Evolutionary conservation across 23 tunicate species (phyloP).

Genomic region (Oikopleura dioica): DNA sequence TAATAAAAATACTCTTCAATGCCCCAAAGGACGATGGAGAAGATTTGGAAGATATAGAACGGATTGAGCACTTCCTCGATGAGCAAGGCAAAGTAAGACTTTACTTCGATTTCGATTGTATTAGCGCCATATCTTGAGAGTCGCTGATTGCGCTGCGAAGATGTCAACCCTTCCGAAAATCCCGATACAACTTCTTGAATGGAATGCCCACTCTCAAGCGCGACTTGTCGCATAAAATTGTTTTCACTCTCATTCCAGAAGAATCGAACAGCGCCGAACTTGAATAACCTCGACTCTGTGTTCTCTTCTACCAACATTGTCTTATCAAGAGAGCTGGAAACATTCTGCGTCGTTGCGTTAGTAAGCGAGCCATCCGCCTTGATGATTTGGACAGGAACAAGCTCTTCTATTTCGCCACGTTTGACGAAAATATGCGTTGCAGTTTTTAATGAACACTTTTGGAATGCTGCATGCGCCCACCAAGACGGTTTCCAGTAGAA

Average conservation of each 20-base stretch:
- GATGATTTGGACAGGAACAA: not conserved
- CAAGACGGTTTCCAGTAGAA: slow-evolving; percentile 2
- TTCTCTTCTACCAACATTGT: not conserved
- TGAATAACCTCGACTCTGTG: not conserved
- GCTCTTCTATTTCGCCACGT: not conserved
- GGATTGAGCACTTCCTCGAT: slow-evolving; percentile 3
- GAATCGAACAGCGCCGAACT: not conserved
- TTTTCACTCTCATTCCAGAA: not conserved
- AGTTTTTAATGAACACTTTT: not conserved
- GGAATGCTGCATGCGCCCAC: not conserved
- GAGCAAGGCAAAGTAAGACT: not conserved
- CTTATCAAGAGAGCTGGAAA: not conserved
- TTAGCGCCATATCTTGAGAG: not conserved
- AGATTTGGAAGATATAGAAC: not conserved
- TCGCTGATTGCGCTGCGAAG: too few species aligned
- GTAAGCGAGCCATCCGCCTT: not conserved
- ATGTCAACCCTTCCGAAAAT: too few species aligned
- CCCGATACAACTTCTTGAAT: not conserved
- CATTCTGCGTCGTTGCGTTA: not conserved
- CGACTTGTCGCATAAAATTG: not conserved
- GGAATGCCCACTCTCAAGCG: not conserved
- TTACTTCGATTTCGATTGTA: not conserved
- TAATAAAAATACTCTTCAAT: not conserved
- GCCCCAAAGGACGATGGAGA: not conserved
- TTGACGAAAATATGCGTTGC: not conserved